Evolutionary conservation across 2,113 vertebrate genomes (phyloP).

Genomic region (Centropristis striata): DNA sequence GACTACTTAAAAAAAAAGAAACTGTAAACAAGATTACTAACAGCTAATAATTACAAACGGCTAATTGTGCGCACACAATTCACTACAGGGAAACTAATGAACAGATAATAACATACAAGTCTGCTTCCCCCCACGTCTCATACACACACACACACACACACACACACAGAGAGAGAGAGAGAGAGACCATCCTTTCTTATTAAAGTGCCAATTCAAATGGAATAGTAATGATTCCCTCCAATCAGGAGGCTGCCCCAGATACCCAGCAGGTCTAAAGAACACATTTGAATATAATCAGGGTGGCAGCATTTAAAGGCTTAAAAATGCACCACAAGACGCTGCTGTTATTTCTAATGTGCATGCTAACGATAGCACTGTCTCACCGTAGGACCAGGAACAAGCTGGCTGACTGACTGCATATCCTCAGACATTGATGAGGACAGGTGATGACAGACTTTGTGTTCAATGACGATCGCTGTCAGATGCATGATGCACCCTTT

Average conservation of each 20-base stretch:
- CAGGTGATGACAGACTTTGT: background rate
- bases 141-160: slow-evolving; percentile 11
- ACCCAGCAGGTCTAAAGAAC: slow-evolving; percentile 26
- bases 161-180: too few relatives aligned
- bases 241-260: slow-evolving; percentile 44
- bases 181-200: background rate
- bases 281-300: slow-evolving; percentile 21
- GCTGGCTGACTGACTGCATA: background rate
- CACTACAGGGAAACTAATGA: slow-evolving; percentile 39
- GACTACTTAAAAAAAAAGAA: background rate
- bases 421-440: background rate
- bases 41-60: slow-evolving; percentile 32
- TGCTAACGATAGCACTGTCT: background rate
- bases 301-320: slow-evolving; percentile 7
- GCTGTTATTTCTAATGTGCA: background rate
- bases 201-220: slow-evolving; percentile 34
- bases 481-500: too few relatives aligned
- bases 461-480: background rate
- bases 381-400: background rate
- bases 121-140: background rate
- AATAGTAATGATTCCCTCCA: slow-evolving; percentile 46
- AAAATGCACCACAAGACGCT: background rate
- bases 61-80: slow-evolving; percentile 36
- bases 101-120: slow-evolving; percentile 47
- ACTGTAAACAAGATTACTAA: slow-evolving; percentile 17